Percentiles rank a stretch among this genome's conserved stretches.
Conservation (phyloP, 2,113 vertebrate genomes). For the Reinhardtius hippoglossoides region DNA sequence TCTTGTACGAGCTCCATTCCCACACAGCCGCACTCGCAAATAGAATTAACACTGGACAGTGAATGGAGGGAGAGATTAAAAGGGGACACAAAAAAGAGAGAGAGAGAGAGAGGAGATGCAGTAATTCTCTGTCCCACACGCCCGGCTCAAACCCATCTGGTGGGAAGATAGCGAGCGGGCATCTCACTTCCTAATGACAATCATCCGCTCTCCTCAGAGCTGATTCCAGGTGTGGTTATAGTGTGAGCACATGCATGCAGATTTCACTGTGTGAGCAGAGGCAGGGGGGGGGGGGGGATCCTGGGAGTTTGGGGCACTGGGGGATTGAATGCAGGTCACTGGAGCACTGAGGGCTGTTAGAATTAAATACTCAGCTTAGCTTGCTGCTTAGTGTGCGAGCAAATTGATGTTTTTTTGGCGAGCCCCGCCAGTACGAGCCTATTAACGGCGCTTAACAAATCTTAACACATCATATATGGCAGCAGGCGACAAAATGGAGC, state of each 20-base stretch:
- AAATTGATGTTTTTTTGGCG: constrained; percentile 27
- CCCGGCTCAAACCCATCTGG: constrained; percentile 45
- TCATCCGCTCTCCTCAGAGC: constrained; percentile 8
- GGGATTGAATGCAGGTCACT: constrained; percentile 66
- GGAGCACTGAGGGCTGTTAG: constrained; percentile 48
- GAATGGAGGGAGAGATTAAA: constrained; percentile 58
- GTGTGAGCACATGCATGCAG: constrained; percentile 18
- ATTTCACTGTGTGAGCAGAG: not conserved
- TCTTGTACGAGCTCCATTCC: constrained; percentile 31
- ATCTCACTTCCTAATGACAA: constrained; percentile 22
- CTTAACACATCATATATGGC: not conserved
- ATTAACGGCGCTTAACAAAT: constrained; percentile 30
- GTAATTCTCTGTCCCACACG: constrained; percentile 37
- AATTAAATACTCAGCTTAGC: constrained; percentile 56
- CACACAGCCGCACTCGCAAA: constrained; percentile 46
- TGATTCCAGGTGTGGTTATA: constrained; percentile 41
- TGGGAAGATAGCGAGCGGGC: constrained; percentile 25
- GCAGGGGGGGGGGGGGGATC: not conserved
- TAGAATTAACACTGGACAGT: constrained; percentile 58
- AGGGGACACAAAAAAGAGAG: constrained; percentile 9
- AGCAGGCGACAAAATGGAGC: constrained; percentile 35
- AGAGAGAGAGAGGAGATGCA: constrained; percentile 25
- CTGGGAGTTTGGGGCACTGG: constrained; percentile 21
- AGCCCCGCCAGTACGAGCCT: not conserved
- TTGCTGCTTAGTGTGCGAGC: constrained; percentile 29